These are phyloP conservation scores for Plectus sambesii DNA, from an alignment of 1,140 invertebrate genomes.

Conservation along the genomic window DNA sequence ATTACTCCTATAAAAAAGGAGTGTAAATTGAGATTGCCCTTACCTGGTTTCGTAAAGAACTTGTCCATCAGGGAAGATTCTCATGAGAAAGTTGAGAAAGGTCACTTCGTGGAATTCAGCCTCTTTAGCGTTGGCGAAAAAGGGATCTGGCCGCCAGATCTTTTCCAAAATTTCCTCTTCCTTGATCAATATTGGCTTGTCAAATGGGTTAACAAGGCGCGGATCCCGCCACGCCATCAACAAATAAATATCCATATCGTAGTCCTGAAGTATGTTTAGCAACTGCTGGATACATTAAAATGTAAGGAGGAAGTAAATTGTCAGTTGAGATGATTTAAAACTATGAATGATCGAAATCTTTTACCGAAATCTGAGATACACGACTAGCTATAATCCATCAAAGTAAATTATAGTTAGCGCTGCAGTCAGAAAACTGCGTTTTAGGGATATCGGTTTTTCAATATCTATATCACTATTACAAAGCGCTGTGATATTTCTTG, in stretches of 20 bases:
- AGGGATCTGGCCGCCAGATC: conserved; percentile 52
- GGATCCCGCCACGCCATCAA: conserved; percentile 43
- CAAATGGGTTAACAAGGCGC: conserved; percentile 39
- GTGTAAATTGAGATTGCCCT: too few relatives aligned
- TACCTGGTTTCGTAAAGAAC: conserved; percentile 58
- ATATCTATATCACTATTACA: too few relatives aligned
- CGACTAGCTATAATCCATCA: too few relatives aligned
- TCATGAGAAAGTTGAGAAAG: conserved; percentile 58
- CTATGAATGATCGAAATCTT: too few relatives aligned
- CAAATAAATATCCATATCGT: conserved; percentile 45
- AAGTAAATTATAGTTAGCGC: too few relatives aligned
- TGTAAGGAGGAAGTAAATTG: neutral
- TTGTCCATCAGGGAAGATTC: conserved; percentile 55
- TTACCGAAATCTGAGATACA: too few relatives aligned
- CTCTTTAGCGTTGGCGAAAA: conserved; percentile 59
- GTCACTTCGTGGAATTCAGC: conserved; percentile 58
- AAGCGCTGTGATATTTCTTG: too few relatives aligned
- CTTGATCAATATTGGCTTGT: conserved; percentile 44
- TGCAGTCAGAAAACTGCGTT: too few relatives aligned
- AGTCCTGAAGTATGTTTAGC: conserved; percentile 28
- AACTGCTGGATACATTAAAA: neutral
- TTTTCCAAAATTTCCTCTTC: conserved; percentile 40
- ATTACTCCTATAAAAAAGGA: too few relatives aligned
- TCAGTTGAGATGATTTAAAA: too few relatives aligned
- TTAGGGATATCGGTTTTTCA: too few relatives aligned